These are phyloP conservation scores for Dicranocentrus wangi DNA, from an alignment of 2,888 invertebrate genomes.

Conservation along the genomic window DNA sequence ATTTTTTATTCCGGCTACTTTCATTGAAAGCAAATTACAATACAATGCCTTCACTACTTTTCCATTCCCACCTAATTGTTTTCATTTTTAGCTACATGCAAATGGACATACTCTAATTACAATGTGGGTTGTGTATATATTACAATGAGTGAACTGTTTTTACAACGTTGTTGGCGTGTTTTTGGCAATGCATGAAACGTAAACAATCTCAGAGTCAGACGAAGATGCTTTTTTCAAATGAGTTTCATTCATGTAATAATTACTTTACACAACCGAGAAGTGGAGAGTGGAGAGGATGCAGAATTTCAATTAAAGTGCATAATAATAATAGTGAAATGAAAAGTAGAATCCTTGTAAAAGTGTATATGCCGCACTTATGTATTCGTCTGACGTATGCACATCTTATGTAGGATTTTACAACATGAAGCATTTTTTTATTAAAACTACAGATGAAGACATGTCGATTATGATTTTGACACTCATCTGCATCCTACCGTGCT, in stretches of 20 bases:
- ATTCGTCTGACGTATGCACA: background rate
- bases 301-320: too few species aligned
- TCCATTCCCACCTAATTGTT: background rate
- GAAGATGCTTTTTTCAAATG: background rate
- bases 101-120: constrained; percentile 38
- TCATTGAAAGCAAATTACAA: constrained; percentile 1
- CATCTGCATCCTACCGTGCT: background rate
- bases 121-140: constrained; percentile 20
- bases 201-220: too few species aligned
- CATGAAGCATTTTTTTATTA: too few species aligned
- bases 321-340: too few species aligned
- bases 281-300: too few species aligned
- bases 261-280: background rate
- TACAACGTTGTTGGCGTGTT: background rate
- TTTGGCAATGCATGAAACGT: background rate
- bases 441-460: background rate
- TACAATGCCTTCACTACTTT: background rate
- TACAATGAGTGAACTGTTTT: background rate
- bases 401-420: too few species aligned
- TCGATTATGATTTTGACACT: background rate
- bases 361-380: too few species aligned
- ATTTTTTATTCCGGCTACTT: too few species aligned
- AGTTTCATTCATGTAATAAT: background rate
- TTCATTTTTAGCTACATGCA: background rate
- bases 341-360: too few species aligned